These are phyloP conservation scores for Drosophila nigritarsus DNA, from an alignment of 2,888 invertebrate species.

Conservation along the genomic window DNA sequence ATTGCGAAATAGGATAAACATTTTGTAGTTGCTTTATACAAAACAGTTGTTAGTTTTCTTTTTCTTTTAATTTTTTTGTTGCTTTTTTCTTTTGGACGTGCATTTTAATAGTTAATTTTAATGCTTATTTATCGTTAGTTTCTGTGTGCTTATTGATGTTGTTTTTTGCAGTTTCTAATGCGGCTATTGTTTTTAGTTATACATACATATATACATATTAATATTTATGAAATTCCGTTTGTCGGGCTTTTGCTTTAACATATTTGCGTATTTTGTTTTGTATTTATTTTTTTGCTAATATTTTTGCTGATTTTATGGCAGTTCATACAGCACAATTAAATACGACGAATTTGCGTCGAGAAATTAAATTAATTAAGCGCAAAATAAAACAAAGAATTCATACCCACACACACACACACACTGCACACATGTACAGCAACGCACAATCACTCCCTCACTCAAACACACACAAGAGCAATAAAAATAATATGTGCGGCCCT, in stretches of 20 bases:
- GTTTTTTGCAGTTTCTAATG: conserved; percentile 26
- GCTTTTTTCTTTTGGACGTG: conserved; percentile 67
- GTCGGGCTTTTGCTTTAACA: conserved; percentile 39
- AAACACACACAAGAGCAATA: conserved; percentile 56
- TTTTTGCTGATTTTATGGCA: conserved; percentile 75
- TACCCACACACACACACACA: conserved; percentile 31
- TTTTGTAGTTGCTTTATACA: conserved; percentile 47
- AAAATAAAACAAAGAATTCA: conserved; percentile 63
- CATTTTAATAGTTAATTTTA: conserved; percentile 54
- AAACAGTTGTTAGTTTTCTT: conserved; percentile 42
- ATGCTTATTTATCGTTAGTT: conserved; percentile 66
- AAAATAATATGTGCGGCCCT: conserved; percentile 74
- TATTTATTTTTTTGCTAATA: conserved; percentile 25
- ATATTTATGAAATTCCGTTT: conserved; percentile 66
- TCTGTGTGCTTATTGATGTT: conserved; percentile 55
- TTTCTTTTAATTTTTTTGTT: conserved; percentile 14
- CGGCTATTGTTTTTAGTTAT: conserved; percentile 41
- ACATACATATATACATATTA: conserved; percentile 59
- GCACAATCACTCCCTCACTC: conserved; percentile 11
- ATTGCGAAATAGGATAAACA: conserved; percentile 71
- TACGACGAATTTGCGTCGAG: conserved; percentile 69
- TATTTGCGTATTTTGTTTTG: conserved; percentile 36
- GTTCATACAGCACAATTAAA: conserved; percentile 80
- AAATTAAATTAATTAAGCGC: conserved; percentile 79
- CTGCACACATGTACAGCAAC: conserved; percentile 29